Percentiles rank a stretch among this genome's conserved stretches.
These are phyloP conservation scores for Megastigmus dorsalis DNA, from an alignment of 2,888 invertebrate genomes.

Conservation along the genomic window DNA sequence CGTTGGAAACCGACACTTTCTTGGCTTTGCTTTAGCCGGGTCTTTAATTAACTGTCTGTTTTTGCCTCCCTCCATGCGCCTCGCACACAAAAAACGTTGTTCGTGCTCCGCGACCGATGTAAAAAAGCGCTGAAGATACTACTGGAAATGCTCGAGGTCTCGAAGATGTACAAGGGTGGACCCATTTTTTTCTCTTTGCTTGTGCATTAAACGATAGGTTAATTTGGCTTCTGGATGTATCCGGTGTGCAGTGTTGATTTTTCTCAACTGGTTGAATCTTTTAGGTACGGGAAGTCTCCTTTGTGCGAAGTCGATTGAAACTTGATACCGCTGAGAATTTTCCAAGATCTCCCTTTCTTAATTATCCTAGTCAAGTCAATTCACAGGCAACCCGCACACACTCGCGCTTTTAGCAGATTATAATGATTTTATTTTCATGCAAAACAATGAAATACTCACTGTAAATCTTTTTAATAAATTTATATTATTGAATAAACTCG, in stretches of 20 bases:
- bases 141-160: slow-evolving; percentile 4
- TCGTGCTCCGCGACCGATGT: neutral
- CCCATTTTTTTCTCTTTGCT: slow-evolving; percentile 13
- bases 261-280: neutral
- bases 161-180: slow-evolving; percentile 15
- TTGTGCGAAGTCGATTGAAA: neutral
- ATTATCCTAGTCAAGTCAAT: no score
- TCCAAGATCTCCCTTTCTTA: no score
- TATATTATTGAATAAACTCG: no score
- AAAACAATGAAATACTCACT: no score
- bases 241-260: slow-evolving; percentile 13
- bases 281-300: neutral
- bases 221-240: neutral
- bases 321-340: neutral
- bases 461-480: no score
- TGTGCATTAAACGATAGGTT: neutral
- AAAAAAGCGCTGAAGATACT: neutral
- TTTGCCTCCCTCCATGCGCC: no score
- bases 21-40: slow-evolving; percentile 22
- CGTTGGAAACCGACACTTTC: slow-evolving; percentile 48
- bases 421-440: no score
- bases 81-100: slow-evolving; percentile 25
- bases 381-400: no score
- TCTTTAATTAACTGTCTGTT: slow-evolving; percentile 38
- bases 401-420: no score